Evolutionary conservation across 2,888 invertebrate species (phyloP).

Genomic region (Spodoptera picta): DNA sequence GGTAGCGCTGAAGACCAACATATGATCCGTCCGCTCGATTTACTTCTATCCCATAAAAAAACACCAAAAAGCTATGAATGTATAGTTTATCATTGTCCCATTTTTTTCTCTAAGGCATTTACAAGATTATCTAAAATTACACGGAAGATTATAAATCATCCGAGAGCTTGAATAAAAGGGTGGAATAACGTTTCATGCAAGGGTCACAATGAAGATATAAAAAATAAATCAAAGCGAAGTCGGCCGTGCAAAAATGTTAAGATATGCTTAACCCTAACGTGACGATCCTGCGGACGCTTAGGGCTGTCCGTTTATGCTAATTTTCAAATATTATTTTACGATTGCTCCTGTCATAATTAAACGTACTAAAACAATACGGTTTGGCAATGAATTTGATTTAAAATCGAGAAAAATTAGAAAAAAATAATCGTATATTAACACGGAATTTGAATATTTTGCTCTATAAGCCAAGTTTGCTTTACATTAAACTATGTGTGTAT

Average conservation of each 20-base stretch:
- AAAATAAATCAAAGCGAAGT: slow-evolving; percentile 59
- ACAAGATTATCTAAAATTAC: slow-evolving; percentile 12
- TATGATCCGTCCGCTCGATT: no score
- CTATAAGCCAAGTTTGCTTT: no score
- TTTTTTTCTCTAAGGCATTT: not conserved
- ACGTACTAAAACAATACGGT: no score
- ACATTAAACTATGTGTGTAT: no score
- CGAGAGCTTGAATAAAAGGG: slow-evolving; percentile 28
- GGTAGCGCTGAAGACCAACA: no score
- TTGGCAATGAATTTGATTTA: no score
- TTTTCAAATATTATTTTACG: no score
- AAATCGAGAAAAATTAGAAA: no score
- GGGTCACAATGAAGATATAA: slow-evolving; percentile 59
- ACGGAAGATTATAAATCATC: slow-evolving; percentile 38
- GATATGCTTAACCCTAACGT: slow-evolving; percentile 61
- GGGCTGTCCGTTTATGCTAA: slow-evolving; percentile 38
- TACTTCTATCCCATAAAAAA: not conserved
- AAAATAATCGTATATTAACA: no score
- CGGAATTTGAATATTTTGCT: no score
- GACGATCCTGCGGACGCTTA: slow-evolving; percentile 44
- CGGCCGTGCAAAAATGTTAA: slow-evolving; percentile 59
- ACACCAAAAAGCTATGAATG: not conserved
- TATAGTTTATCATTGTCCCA: no score
- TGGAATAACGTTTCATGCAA: slow-evolving; percentile 32
- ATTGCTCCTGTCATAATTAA: no score